These are phyloP conservation scores for Luffia ferchaultella DNA, from an alignment of 2,888 invertebrate genomes.

Conservation along the genomic window DNA sequence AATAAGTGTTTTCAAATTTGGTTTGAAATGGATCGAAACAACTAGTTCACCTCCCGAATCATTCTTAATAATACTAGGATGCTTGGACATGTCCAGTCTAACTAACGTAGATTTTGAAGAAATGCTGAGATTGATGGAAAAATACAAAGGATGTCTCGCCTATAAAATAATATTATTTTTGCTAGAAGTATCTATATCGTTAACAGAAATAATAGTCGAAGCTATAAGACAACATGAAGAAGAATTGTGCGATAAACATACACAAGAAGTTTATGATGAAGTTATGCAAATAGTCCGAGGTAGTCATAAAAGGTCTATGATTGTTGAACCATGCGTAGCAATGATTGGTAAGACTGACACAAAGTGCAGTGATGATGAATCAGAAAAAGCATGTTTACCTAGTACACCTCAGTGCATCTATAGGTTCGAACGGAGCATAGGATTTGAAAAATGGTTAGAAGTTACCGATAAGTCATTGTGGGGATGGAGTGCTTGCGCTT, in stretches of 20 bases:
- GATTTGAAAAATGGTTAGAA: constrained; percentile 40
- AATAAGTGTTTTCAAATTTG: constrained; percentile 43
- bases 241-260: constrained; percentile 27
- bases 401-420: constrained; percentile 30
- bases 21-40: constrained; percentile 34
- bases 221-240: constrained; percentile 19
- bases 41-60: constrained; percentile 33
- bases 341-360: constrained; percentile 24
- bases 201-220: constrained; percentile 17
- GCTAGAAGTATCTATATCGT: constrained; percentile 20
- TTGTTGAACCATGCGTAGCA: constrained; percentile 30
- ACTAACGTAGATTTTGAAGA: constrained; percentile 24
- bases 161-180: constrained; percentile 36
- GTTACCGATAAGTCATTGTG: constrained; percentile 41
- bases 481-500: constrained; percentile 47
- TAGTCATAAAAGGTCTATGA: constrained; percentile 26
- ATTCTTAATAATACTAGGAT: constrained; percentile 37
- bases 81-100: constrained; percentile 36
- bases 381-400: not conserved
- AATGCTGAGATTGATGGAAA: constrained; percentile 25
- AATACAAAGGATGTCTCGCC: constrained; percentile 30
- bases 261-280: constrained; percentile 38
- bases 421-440: constrained; percentile 26
- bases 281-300: constrained; percentile 27
- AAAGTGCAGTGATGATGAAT: not conserved